A percentile compares a stretch with the other conserved stretches of the same genome.
Evolutionary conservation across 2,113 vertebrate species (phyloP).

Genomic region (Maccullochella peelii): DNA sequence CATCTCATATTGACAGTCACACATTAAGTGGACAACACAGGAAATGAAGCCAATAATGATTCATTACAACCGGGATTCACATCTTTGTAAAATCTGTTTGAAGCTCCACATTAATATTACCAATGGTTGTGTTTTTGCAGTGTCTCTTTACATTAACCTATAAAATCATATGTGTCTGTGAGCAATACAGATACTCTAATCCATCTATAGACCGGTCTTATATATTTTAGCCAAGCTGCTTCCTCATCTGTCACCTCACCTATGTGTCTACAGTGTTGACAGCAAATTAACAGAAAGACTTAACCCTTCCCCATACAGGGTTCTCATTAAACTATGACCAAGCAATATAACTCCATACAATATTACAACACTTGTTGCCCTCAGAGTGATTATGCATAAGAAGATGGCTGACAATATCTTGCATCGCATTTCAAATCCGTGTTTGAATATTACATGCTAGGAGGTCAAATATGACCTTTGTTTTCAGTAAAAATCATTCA

Average conservation of each 20-base stretch:
- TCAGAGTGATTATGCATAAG: background rate
- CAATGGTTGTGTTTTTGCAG: no score
- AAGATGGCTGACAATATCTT: background rate
- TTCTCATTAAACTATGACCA: background rate
- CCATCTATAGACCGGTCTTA: background rate
- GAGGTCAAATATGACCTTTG: background rate
- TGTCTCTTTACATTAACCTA: background rate
- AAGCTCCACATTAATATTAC: no score
- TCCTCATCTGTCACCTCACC: constrained; percentile 15
- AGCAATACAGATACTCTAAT: background rate
- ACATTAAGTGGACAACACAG: no score
- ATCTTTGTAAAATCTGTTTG: no score
- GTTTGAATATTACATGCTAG: background rate
- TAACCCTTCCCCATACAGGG: background rate
- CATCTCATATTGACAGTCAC: no score
- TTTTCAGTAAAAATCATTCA: background rate
- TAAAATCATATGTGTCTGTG: background rate
- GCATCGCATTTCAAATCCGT: background rate
- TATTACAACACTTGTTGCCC: background rate
- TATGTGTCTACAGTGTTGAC: background rate
- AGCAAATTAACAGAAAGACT: background rate
- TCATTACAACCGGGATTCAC: no score
- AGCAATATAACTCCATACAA: background rate
- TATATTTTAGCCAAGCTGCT: background rate
- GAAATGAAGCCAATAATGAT: no score